Percentiles rank a stretch among this genome's conserved stretches.
phyloP scores from a whole-genome alignment of 2,113 vertebrate genomes.

The Anas platyrhynchos region DNA sequence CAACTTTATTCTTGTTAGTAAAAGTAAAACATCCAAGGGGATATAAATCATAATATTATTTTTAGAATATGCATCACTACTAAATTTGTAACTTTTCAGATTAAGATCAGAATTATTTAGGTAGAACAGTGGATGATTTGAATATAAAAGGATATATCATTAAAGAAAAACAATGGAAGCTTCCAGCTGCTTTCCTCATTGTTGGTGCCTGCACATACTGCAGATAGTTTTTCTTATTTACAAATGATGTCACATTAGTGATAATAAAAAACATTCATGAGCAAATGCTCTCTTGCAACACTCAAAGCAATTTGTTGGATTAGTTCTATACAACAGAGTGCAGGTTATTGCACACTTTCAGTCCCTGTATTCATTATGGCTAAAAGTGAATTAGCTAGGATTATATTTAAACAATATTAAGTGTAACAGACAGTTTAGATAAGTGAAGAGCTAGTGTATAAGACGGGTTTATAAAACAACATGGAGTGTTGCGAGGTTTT shows the following conservation, averaged over 20 bases:
- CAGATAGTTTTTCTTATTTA: background rate
- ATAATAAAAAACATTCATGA: background rate
- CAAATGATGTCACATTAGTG: background rate
- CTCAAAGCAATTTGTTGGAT: conserved; percentile 14
- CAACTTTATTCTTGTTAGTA: background rate
- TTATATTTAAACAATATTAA: conserved; percentile 24
- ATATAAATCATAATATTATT: background rate
- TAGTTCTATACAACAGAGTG: background rate
- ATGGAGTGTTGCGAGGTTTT: background rate
- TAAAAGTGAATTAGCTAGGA: conserved; percentile 25
- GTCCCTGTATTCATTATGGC: background rate
- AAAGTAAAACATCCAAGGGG: background rate
- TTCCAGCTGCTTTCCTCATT: background rate
- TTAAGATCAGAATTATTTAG: background rate
- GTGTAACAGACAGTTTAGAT: background rate
- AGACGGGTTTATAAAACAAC: background rate
- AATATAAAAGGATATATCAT: background rate
- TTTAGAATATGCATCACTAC: background rate
- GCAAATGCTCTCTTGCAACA: conserved; percentile 19
- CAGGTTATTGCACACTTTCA: background rate
- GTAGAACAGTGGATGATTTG: background rate
- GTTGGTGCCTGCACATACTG: background rate
- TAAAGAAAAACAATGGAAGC: background rate
- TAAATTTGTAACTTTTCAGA: background rate
- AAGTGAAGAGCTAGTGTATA: background rate